phyloP scores from a whole-genome alignment of 1,140 invertebrate species.

The Scaptomyza graminum region DNA sequence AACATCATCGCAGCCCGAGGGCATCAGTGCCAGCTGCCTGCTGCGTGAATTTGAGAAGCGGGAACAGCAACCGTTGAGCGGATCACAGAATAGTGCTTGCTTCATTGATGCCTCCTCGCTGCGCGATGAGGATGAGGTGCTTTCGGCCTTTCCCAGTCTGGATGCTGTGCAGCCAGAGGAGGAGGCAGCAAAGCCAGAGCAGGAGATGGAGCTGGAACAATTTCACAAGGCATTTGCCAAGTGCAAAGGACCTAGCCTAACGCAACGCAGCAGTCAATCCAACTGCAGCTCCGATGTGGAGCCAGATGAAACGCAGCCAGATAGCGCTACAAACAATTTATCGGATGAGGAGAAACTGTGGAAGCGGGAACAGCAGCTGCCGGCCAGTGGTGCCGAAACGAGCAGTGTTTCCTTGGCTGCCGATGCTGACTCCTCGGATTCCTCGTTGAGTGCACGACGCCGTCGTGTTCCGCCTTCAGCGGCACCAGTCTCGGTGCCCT shows the following conservation, averaged over 20 bases:
- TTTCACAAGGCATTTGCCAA: slow-evolving; percentile 81
- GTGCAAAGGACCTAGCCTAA: slow-evolving; percentile 54
- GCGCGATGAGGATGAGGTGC: slow-evolving; percentile 86
- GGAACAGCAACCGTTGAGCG: slow-evolving; percentile 59
- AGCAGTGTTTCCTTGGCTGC: slow-evolving; percentile 41
- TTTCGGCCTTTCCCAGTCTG: slow-evolving; percentile 66
- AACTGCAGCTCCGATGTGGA: slow-evolving; percentile 50
- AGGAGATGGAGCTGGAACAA: slow-evolving; percentile 66
- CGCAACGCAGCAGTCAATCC: slow-evolving; percentile 29
- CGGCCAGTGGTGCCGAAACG: slow-evolving; percentile 23
- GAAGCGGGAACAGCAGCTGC: slow-evolving; percentile 59
- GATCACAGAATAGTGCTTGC: slow-evolving; percentile 84
- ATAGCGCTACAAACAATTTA: slow-evolving; percentile 67
- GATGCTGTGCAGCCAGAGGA: slow-evolving; percentile 46
- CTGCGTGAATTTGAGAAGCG: slow-evolving; percentile 75
- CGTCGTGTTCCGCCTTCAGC: slow-evolving; percentile 78
- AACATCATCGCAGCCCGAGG: slow-evolving; percentile 21
- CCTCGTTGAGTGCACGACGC: slow-evolving; percentile 83
- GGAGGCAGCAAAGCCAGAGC: background rate
- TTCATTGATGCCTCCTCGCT: slow-evolving; percentile 91
- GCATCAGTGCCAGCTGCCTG: slow-evolving; percentile 63
- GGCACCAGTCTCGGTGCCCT: slow-evolving; percentile 68
- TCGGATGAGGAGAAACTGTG: slow-evolving; percentile 84
- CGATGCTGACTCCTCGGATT: slow-evolving; percentile 65
- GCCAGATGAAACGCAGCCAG: slow-evolving; percentile 44